Evolutionary conservation across 1,140 invertebrate species (phyloP), one percentile per base, ranked within the genome.

Genomic region (Monomorium pharaonis): DNA sequence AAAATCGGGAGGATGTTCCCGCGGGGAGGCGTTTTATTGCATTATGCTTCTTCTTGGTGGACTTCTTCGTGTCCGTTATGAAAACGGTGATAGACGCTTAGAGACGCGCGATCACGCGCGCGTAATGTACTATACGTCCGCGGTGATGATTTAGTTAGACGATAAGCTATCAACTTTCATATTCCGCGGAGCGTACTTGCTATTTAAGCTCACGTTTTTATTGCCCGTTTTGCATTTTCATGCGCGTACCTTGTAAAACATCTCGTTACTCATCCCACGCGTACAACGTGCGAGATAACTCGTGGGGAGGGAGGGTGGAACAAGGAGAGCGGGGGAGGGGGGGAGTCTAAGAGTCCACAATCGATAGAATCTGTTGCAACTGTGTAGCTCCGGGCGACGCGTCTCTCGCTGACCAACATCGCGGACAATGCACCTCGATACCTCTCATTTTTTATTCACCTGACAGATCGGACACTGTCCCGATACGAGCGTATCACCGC

Each of bases 391-490:
- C 47, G 49, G 65, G 33, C 30, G 24, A 80, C 24, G 33, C 27
- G 27, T 24, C 21, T 42, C 33, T 42, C 47, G 47, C 33, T 80
- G 62, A 54, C 77, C 77, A 69, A 69, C 33, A 80, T 80, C 18
- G 67, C 67, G 76, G 14, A 24, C 76, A 62, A 80, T 80, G 67
- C 78, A 30, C 51, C 37, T 70, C 78, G 49, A 27, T 49, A 24
- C 21, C 10, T 14, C 65, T 74, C 67, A 83, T 83, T 83, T 81
- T 74, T 83, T 83, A 83, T 83, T 83, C 67, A 74, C 78, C 7
- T 74, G 67, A 83, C 67, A 83, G 78, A 83, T 83, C 51, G 51
- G 14, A 70, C n/a, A 58, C 27, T 37, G n/a, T 60, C 27, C 54
- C 49, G 78, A 47, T 58, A 83, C 51, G 67, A 37, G 42, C 14